A percentile compares a stretch with the other conserved stretches of the same genome.
These are phyloP conservation scores for Microtus ochrogaster DNA, from an alignment of 2,113 vertebrate genomes.

Conservation along the genomic window DNA sequence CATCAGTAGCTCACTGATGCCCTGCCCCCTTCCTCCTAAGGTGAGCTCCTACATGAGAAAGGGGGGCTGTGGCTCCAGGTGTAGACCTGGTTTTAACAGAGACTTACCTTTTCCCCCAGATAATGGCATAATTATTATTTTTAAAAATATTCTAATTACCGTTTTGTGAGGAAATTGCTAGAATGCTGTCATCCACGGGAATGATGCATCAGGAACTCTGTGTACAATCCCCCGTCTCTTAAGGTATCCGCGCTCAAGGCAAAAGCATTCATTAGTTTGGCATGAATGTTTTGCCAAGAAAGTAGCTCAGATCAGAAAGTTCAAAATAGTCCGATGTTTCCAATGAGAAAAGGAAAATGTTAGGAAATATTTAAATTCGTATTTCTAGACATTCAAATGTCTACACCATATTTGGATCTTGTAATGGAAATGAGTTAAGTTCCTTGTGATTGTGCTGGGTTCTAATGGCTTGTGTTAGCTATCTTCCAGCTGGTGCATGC, in stretches of 20 bases:
- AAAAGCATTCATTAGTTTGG: background rate
- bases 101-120: background rate
- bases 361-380: conserved; percentile 39
- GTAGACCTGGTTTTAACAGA: background rate
- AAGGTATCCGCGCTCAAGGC: background rate
- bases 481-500: background rate
- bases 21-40: background rate
- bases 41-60: background rate
- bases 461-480: conserved; percentile 14
- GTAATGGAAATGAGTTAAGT: background rate
- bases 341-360: conserved; percentile 22
- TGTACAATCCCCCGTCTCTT: background rate
- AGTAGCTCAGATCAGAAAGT: background rate
- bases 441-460: background rate
- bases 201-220: background rate
- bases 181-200: conserved; percentile 8
- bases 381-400: conserved; percentile 24
- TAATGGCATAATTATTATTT: background rate
- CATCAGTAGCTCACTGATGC: background rate
- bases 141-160: background rate
- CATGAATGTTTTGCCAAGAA: background rate
- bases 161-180: conserved; percentile 17
- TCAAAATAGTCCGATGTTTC: conserved; percentile 22
- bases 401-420: background rate
- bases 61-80: background rate